Evolutionary conservation across 2,888 invertebrate species (phyloP), one percentile per base, ranked within the genome.

Genomic region (Trichopria drosophilae): DNA sequence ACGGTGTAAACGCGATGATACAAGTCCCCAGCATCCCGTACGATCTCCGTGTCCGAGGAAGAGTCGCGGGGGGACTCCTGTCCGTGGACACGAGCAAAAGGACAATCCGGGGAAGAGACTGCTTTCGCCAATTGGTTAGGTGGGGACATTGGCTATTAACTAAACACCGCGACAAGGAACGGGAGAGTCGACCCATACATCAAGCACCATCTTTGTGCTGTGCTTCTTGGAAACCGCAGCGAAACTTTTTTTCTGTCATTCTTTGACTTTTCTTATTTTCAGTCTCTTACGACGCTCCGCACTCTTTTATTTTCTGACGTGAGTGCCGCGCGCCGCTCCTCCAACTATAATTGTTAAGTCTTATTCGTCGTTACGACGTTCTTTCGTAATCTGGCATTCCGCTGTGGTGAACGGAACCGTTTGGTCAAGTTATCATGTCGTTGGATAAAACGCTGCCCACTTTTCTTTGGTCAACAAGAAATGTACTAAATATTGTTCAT

Each of bases 161-260:
- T 67, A 69, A 71, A 68, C 61, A 63, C 60, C 50, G 52, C 61
- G 63, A 67, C 70, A 68, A 57, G 65, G 55, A 70, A 69, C 65
- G 62, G 67, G 65, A 67, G 64, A 67, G 69, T 57, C 65, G 52
- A 50, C 59, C 59, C 57, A 65, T 68, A 66, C 65, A 65, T 69
- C 66, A 68, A 62, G 58, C 55, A 61, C 63, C 58, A 53, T 65
- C 62, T 66, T 64, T 61, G 61, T 64, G 60, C 52, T 58, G 52
- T 53, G 61, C 59, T 63, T 63, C 63, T 55, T 50, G 62, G 61
- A 62, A 64, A 57, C 50, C 48, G 49, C 53, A 51, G 56, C 57
- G 60, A 53, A 57, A 58, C 60, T 51, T 60, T 62, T 61, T 54
- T 50, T 50, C 23, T 42, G 45, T 32, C 43, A 44, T 36, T 53